These are phyloP conservation scores for Lottia scabra DNA, from an alignment of 2,888 invertebrate genomes.

Conservation along the genomic window DNA sequence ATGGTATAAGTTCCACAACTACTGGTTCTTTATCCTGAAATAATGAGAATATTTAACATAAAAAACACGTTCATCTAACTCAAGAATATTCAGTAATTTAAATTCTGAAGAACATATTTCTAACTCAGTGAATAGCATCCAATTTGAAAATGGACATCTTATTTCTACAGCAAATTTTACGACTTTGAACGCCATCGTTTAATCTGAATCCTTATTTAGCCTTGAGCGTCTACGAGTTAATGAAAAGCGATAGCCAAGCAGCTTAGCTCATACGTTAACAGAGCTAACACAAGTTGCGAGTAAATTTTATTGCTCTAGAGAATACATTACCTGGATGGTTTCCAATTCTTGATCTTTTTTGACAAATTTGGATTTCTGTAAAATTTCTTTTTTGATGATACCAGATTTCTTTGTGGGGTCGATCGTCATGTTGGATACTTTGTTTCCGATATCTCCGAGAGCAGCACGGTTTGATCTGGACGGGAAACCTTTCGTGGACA, in stretches of 20 bases:
- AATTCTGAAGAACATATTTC: too few species aligned
- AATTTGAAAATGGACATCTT: too few species aligned
- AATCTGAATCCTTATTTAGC: too few species aligned
- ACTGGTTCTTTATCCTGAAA: conserved; percentile 21
- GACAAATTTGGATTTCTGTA: conserved; percentile 40
- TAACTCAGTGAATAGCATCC: too few species aligned
- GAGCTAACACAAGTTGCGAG: neutral
- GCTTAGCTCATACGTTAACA: too few species aligned
- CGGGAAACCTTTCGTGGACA: conserved; percentile 9
- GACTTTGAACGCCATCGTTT: too few species aligned
- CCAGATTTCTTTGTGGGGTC: conserved; percentile 43
- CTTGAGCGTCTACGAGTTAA: too few species aligned
- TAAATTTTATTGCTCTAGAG: neutral
- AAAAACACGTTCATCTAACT: too few species aligned
- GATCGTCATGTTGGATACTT: conserved; percentile 54
- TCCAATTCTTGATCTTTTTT: conserved; percentile 32
- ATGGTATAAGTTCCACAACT: conserved; percentile 25
- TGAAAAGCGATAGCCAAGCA: too few species aligned
- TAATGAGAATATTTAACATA: neutral
- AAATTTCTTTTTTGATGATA: conserved; percentile 54
- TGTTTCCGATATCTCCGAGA: conserved; percentile 59
- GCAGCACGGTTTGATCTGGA: conserved; percentile 45
- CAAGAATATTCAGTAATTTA: too few species aligned
- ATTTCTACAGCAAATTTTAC: too few species aligned
- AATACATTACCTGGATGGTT: conserved; percentile 8